Evolutionary conservation across 2,113 vertebrate species (phyloP).

Genomic region (Agelaius tricolor): DNA sequence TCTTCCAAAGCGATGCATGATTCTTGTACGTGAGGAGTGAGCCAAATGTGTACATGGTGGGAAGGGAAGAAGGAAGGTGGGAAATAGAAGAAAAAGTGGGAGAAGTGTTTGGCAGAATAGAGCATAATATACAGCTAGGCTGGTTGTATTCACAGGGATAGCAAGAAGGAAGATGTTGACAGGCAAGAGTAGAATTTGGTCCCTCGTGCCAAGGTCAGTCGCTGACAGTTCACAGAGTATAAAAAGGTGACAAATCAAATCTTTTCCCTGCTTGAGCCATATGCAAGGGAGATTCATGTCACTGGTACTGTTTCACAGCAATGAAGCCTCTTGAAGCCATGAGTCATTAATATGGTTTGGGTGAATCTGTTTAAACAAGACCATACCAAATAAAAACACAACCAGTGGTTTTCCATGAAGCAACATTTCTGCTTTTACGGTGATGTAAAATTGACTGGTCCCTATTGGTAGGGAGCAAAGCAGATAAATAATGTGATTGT

Average conservation of each 20-base stretch:
- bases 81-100: not conserved
- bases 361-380: not conserved
- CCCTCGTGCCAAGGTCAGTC: not conserved
- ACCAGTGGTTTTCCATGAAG: not conserved
- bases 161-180: not conserved
- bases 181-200: not conserved
- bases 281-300: not conserved
- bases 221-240: not conserved
- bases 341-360: not conserved
- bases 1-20: conserved; percentile 32
- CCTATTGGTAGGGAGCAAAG: not conserved
- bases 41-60: not conserved
- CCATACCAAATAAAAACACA: not conserved
- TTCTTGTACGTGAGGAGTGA: conserved; percentile 42
- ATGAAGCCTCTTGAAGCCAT: not conserved
- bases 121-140: not conserved
- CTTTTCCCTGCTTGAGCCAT: not conserved
- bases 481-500: not conserved
- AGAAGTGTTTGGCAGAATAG: not conserved
- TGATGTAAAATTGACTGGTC: not conserved
- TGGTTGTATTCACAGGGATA: not conserved
- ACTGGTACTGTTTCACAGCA: not conserved
- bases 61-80: not conserved
- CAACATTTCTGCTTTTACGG: not conserved
- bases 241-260: not conserved